Evolutionary conservation across 2,797 vertebrate genomes (phyloP).

Genomic region (Scomberomorus guttatus): DNA sequence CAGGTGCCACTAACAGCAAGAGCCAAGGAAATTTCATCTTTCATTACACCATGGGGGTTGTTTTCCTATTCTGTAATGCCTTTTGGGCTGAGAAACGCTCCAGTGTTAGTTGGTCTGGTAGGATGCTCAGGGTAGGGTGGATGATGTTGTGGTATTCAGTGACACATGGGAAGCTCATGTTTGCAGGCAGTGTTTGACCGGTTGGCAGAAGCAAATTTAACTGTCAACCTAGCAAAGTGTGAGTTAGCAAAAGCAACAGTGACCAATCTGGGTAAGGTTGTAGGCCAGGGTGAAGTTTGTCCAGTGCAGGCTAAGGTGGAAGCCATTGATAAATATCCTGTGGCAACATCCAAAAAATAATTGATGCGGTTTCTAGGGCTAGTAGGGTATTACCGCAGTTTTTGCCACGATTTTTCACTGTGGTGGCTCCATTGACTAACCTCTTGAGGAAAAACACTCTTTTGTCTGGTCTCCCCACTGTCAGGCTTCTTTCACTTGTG

Average conservation of each 20-base stretch:
- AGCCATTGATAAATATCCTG: conserved; percentile 1
- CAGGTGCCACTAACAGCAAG: conserved; percentile 2
- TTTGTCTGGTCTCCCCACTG: background rate
- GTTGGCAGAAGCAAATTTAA: background rate
- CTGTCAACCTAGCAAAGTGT: background rate
- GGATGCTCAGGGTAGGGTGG: background rate
- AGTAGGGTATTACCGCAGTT: background rate
- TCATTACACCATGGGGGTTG: conserved; percentile 1
- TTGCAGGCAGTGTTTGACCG: background rate
- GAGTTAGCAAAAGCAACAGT: background rate
- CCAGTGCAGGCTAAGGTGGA: background rate
- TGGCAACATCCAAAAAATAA: background rate
- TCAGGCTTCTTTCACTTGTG: background rate
- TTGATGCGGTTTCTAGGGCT: background rate
- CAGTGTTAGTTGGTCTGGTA: background rate
- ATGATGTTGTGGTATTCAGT: too few species aligned
- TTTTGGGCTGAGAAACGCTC: background rate
- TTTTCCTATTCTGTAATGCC: background rate
- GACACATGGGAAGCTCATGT: too few species aligned
- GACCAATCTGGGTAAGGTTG: background rate
- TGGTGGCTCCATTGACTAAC: conserved; percentile 9
- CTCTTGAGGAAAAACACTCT: background rate
- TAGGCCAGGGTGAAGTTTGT: background rate
- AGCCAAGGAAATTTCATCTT: conserved; percentile 7
- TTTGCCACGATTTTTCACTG: background rate